Conservation (phyloP, 2,113 vertebrate genomes). For the Dromas ardeola region DNA sequence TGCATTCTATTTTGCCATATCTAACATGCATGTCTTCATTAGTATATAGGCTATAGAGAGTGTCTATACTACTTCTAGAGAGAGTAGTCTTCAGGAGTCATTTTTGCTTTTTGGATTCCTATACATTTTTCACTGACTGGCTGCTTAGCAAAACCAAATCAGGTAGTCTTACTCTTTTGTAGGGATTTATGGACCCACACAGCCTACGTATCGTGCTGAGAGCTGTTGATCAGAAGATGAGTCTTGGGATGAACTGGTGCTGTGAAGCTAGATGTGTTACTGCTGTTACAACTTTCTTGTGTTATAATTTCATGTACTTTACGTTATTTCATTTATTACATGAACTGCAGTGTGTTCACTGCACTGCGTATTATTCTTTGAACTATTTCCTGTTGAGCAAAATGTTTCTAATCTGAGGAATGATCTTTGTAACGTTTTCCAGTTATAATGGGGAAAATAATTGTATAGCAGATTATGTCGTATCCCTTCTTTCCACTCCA, state of each 20-base stretch:
- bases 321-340: not conserved
- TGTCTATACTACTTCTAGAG: not conserved
- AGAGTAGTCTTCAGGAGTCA: not conserved
- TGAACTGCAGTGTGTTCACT: not conserved
- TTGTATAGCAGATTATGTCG: not conserved
- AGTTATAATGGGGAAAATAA: not conserved
- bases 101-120: not conserved
- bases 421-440: not conserved
- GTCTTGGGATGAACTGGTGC: not conserved
- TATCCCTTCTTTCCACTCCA: not conserved
- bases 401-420: not conserved
- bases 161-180: not conserved
- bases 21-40: not conserved
- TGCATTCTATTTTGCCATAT: not conserved
- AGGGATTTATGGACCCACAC: not conserved
- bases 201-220: not conserved
- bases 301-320: not conserved
- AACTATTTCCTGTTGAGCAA: not conserved
- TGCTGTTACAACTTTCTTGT: not conserved
- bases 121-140: not conserved
- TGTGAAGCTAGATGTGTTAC: not conserved
- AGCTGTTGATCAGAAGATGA: not conserved
- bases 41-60: not conserved
- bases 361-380: not conserved
- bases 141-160: not conserved